Evolutionary conservation across 2,113 vertebrate species (phyloP).

Genomic region (Fukomys damarensis): DNA sequence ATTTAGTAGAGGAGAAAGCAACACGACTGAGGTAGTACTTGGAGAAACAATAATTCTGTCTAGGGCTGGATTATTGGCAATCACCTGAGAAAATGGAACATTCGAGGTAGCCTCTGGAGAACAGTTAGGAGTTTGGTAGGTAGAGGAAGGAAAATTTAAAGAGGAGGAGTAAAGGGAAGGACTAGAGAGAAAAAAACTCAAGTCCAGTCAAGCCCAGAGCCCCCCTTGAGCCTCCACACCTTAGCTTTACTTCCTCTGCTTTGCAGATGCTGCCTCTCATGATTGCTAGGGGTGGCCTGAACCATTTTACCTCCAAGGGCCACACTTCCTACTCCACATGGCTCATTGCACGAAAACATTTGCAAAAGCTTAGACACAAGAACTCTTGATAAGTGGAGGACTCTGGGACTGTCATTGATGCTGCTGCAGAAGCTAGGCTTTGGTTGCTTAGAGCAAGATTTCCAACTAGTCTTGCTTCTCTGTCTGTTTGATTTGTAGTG

Average conservation of each 20-base stretch:
- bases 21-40: background rate
- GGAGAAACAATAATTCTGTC: background rate
- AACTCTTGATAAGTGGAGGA: background rate
- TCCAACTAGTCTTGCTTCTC: background rate
- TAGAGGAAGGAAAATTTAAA: background rate
- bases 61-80: background rate
- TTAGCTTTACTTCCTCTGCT: background rate
- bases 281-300: background rate
- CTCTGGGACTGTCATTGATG: no score
- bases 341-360: background rate
- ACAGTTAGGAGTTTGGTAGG: background rate
- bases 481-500: background rate
- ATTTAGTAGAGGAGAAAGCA: background rate
- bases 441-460: background rate
- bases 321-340: rapidly evolving
- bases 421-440: background rate
- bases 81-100: background rate
- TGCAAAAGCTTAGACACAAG: background rate
- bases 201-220: background rate
- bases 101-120: background rate
- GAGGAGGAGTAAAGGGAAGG: background rate
- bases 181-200: background rate
- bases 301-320: background rate
- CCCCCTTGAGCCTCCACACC: background rate
- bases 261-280: background rate